Evolutionary conservation across 2,888 invertebrate species (phyloP).

Genomic region (Pinctada fucata): DNA sequence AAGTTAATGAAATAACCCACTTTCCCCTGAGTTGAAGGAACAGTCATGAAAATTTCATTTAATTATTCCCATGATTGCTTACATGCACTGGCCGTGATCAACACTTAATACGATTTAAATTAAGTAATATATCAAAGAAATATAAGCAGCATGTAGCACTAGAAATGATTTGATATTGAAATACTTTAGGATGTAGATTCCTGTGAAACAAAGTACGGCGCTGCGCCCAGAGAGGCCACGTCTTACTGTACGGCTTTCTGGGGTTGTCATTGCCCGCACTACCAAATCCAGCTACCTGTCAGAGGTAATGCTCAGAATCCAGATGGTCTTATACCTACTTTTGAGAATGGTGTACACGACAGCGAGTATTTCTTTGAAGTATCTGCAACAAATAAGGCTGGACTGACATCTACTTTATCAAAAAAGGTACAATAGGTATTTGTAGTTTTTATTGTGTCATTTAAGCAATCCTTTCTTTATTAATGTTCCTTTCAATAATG

Average conservation of each 20-base stretch:
- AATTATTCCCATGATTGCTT: too few relatives aligned
- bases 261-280: slow-evolving; percentile 57
- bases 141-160: too few relatives aligned
- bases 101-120: too few relatives aligned
- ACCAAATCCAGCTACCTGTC: slow-evolving; percentile 41
- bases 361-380: slow-evolving; percentile 58
- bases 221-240: slow-evolving; percentile 42
- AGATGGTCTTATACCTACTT: slow-evolving; percentile 42
- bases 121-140: too few relatives aligned
- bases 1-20: too few relatives aligned
- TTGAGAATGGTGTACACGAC: slow-evolving; percentile 53
- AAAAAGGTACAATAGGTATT: slow-evolving; percentile 43
- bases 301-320: neutral
- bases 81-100: too few relatives aligned
- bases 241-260: slow-evolving; percentile 54
- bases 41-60: too few relatives aligned
- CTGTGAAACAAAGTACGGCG: slow-evolving; percentile 38
- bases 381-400: slow-evolving; percentile 55
- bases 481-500: too few relatives aligned
- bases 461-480: too few relatives aligned
- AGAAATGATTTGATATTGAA: too few relatives aligned
- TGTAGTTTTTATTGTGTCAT: too few relatives aligned
- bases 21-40: too few relatives aligned
- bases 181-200: slow-evolving; percentile 29
- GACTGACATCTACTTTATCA: slow-evolving; percentile 41